These are phyloP conservation scores for Macrobrachium nipponense DNA, from an alignment of 1,140 invertebrate species.

Conservation along the genomic window DNA sequence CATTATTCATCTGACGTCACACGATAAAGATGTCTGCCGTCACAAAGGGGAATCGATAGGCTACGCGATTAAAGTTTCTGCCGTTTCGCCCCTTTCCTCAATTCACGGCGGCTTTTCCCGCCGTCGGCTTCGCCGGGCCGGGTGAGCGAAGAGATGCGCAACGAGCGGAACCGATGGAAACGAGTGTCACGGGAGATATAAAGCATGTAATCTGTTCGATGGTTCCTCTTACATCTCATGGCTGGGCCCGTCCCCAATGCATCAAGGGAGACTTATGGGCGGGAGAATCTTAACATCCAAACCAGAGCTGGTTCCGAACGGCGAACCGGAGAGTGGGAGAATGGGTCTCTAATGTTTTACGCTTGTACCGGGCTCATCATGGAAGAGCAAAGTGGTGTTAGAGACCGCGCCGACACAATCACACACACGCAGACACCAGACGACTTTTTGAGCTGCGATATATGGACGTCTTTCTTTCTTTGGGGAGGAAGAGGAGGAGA, in stretches of 20 bases:
- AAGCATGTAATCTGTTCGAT: constrained; percentile 51
- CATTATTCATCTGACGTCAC: constrained; percentile 58
- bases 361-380: neutral
- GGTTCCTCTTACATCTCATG: neutral
- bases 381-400: no score
- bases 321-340: neutral
- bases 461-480: no score
- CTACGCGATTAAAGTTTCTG: constrained; percentile 1
- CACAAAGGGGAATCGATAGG: constrained; percentile 59
- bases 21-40: constrained; percentile 57
- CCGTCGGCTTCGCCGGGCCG: neutral
- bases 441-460: no score
- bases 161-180: neutral
- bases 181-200: constrained; percentile 11
- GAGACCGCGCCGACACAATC: no score
- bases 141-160: constrained; percentile 2
- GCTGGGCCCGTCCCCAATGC: constrained; percentile 6
- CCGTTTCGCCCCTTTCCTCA: constrained; percentile 4
- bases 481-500: no score
- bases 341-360: constrained; percentile 26
- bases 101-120: neutral
- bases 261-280: constrained; percentile 20
- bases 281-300: neutral
- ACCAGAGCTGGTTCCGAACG: neutral
- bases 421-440: no score